These are phyloP conservation scores for Pipa parva DNA, from an alignment of 2,113 vertebrate species.

Conservation along the genomic window DNA sequence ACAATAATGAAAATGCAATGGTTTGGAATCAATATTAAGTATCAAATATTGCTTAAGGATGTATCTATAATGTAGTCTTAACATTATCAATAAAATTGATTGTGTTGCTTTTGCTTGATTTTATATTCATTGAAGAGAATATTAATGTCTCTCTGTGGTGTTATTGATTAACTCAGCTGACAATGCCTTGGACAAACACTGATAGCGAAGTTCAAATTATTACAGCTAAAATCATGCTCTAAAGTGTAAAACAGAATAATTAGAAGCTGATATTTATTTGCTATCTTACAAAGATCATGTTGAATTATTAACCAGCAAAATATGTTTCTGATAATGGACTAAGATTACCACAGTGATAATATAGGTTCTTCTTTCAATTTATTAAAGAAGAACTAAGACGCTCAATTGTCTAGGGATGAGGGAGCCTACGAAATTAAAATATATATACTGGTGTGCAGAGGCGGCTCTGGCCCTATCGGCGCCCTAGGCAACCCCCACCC, in stretches of 20 bases:
- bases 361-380: not conserved
- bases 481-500: too few species aligned
- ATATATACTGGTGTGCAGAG: too few species aligned
- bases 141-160: conserved; percentile 45
- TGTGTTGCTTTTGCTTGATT: conserved; percentile 49
- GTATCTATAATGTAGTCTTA: conserved; percentile 44
- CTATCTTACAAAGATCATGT: not conserved
- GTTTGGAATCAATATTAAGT: conserved; percentile 48
- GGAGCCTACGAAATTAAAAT: too few species aligned
- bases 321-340: not conserved
- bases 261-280: not conserved
- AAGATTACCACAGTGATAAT: not conserved
- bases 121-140: conserved; percentile 52
- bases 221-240: conserved; percentile 50
- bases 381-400: too few species aligned
- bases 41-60: conserved; percentile 40
- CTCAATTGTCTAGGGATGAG: too few species aligned
- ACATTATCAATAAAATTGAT: conserved; percentile 44
- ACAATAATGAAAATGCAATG: conserved; percentile 32
- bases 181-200: conserved; percentile 6
- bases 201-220: not conserved
- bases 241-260: conserved; percentile 42
- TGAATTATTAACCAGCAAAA: not conserved
- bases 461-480: too few species aligned
- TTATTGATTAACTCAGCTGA: conserved; percentile 48